Base-by-base conservation (phyloP, 2,888 invertebrate species). In the Frankliniella fusca region DNA sequence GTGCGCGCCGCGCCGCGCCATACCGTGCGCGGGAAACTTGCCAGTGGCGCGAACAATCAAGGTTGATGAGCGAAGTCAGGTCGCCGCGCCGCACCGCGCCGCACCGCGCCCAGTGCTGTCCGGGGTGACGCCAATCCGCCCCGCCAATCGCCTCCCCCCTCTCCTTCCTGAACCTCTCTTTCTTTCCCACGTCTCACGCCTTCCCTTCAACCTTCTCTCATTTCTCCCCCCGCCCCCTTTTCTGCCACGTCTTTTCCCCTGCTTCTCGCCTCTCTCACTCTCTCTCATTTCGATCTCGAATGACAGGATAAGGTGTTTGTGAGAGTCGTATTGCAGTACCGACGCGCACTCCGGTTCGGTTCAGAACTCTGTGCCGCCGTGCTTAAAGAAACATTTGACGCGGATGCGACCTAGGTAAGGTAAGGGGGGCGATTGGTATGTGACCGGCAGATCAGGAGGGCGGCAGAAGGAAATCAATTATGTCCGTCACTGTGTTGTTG, bases 61-160 rank as follows among this genome's bases (percentile, higher is more conserved):
- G 27, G 70, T 27, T 76, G 70, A 76, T 76, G 70, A 76, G 70
- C 70, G 70, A 76, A 76, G 70, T 76, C 70, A 27, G 23, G 70
- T 23, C 70, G 23, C 70, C 70, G 11, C 61, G 61, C 61, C 61
- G 61, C 54, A 54, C 15, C 54, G 54, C 54, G 15, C 54, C 54
- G 54, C 18, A 15, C 61, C n/a, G 38, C 61, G 20, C 61, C 61
- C 61, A 61, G 18, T 61, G n/a, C 61, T 38, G 38, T 38, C 38
- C 38, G 38, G 38, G 38, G 38, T 38, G 61, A 20, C 15, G 61
- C 61, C 61, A 18, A 11, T 18, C 61, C 61, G 61, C 61, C 15
- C 11, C 61, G 38, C 38, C 38, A 38, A 38, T 38, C 61, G 15
- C 61, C 61, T 18, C 61, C 61, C 15, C 61, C 61, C 0, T n/a